phyloP scores from a whole-genome alignment of 2,113 vertebrate species.

The Monopterus albus region DNA sequence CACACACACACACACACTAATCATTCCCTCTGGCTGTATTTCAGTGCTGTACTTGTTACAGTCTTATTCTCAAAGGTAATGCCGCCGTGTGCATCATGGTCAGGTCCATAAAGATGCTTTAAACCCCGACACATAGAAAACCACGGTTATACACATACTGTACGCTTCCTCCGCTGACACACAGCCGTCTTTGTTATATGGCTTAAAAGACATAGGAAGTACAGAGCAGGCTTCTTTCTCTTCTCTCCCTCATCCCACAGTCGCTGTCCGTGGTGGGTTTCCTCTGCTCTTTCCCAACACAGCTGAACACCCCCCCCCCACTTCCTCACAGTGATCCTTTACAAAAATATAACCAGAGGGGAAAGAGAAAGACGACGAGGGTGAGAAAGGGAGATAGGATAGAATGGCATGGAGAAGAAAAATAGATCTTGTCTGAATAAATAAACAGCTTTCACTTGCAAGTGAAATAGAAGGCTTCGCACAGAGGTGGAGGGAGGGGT shows the following conservation, averaged over 20 bases:
- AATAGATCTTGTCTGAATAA: constrained; percentile 58
- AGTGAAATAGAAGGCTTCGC: constrained; percentile 41
- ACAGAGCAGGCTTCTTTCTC: constrained; percentile 14
- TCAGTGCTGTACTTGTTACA: constrained; percentile 62
- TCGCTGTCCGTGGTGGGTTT: neutral
- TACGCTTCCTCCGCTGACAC: constrained; percentile 19
- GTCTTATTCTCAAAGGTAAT: constrained; percentile 61
- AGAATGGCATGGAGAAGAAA: no score
- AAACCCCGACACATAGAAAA: no score
- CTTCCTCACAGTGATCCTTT: constrained; percentile 12
- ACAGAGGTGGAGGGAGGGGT: neutral
- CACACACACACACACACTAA: constrained; percentile 38
- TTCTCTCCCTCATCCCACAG: neutral
- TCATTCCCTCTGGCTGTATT: constrained; percentile 65
- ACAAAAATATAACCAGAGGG: constrained; percentile 15
- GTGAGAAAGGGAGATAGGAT: neutral
- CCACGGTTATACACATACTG: no score
- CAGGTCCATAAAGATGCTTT: constrained; percentile 50
- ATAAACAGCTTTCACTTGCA: constrained; percentile 42
- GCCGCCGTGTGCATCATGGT: constrained; percentile 8
- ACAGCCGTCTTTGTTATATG: constrained; percentile 11
- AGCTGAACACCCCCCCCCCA: neutral
- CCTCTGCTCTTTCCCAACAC: neutral
- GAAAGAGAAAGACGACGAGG: neutral
- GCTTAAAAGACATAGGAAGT: constrained; percentile 31